Evolutionary conservation across 2,888 invertebrate species (phyloP).

Genomic region (Diadegma fenestrale): DNA sequence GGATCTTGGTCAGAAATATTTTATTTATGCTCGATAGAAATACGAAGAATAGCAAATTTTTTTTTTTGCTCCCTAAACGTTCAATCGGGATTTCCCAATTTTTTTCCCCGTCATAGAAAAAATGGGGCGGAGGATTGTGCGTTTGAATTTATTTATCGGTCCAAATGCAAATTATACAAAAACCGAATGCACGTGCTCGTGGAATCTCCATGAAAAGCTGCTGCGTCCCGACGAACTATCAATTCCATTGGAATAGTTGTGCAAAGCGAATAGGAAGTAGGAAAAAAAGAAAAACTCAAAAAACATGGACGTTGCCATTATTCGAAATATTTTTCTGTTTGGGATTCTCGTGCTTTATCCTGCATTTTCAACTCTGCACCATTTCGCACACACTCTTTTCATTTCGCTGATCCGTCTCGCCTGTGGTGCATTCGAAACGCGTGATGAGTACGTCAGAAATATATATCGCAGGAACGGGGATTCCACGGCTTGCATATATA

Average conservation of each 20-base stretch:
- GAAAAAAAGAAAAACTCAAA: neutral
- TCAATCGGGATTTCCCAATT: neutral
- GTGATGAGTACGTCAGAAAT: neutral
- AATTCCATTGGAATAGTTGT: neutral
- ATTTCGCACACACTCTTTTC: neutral
- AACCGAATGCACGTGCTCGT: neutral
- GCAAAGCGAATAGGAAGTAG: neutral
- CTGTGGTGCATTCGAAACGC: neutral
- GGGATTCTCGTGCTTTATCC: neutral
- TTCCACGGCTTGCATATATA: conserved; percentile 38
- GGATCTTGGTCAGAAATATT: conserved; percentile 20
- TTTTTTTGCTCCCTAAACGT: neutral
- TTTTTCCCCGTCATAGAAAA: neutral
- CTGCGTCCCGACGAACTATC: neutral
- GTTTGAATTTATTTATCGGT: neutral
- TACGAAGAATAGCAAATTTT: neutral
- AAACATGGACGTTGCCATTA: neutral
- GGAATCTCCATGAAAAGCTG: neutral
- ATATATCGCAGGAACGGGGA: conserved; percentile 3
- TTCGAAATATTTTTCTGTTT: neutral
- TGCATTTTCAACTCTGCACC: neutral
- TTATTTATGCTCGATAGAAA: conserved; percentile 15
- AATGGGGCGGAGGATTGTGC: neutral
- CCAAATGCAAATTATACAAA: neutral
- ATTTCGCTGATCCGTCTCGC: neutral